phyloP scores from a whole-genome alignment of 2,113 vertebrate species.

The Gadus chalcogrammus region DNA sequence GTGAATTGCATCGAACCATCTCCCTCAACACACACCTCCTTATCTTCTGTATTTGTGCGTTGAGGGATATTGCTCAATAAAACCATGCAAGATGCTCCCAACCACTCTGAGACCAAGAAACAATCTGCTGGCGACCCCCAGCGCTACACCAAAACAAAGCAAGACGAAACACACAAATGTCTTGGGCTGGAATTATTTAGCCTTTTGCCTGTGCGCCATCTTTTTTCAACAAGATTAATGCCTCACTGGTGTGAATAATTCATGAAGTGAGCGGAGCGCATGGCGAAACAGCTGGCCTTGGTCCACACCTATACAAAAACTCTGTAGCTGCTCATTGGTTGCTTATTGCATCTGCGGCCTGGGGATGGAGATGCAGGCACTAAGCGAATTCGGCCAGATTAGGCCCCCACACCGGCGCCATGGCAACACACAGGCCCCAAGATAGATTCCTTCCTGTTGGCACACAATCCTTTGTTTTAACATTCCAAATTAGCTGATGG shows the following conservation, averaged over 20 bases:
- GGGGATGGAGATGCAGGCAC: constrained; percentile 5
- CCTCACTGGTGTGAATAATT: constrained; percentile 32
- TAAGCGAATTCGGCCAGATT: constrained; percentile 16
- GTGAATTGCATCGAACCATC: not conserved
- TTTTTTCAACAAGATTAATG: constrained; percentile 36
- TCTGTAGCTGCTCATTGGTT: constrained; percentile 9
- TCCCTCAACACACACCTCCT: too few species aligned
- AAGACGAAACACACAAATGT: constrained; percentile 1
- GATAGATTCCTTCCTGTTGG: too few species aligned
- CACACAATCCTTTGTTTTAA: too few species aligned
- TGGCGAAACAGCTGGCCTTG: constrained; percentile 3
- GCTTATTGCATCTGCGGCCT: constrained; percentile 20
- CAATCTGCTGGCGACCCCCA: too few species aligned
- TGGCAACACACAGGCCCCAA: constrained; percentile 15
- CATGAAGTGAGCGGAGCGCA: constrained; percentile 11
- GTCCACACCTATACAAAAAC: constrained; percentile 21
- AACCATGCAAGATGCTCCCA: constrained; percentile 2
- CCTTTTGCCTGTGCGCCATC: not conserved
- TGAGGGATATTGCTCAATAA: constrained; percentile 18
- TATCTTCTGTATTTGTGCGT: constrained; percentile 1
- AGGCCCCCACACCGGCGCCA: constrained; percentile 1
- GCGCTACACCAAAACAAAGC: constrained; percentile 9
- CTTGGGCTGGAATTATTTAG: constrained; percentile 14
- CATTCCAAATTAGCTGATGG: too few species aligned
- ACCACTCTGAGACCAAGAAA: not conserved